A percentile compares a stretch with the other conserved stretches of the same genome.
phyloP scores from a whole-genome alignment of 2,113 vertebrate species.

The Muscicapa adusta region DNA sequence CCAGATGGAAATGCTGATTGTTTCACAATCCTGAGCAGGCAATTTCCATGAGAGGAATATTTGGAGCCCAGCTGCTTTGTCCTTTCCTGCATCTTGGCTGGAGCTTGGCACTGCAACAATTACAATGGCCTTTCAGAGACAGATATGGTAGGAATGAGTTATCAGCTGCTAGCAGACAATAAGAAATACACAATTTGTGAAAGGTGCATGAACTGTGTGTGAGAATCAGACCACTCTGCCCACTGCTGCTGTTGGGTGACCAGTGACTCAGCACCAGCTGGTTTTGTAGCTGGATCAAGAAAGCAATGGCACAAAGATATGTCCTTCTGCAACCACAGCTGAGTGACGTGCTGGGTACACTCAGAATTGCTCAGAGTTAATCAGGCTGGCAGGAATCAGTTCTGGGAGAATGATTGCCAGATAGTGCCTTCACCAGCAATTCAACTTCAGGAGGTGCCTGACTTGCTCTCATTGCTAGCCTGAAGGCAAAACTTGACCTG shows the following conservation, averaged over 20 bases:
- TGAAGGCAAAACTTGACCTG: not conserved
- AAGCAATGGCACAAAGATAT: not conserved
- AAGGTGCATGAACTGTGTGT: not conserved
- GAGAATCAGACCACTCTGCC: not conserved
- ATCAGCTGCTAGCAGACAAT: not conserved
- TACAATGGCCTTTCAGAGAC: not conserved
- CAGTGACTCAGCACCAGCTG: not conserved
- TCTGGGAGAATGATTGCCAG: not conserved
- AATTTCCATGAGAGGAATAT: not conserved
- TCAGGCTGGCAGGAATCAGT: not conserved
- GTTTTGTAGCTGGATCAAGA: not conserved
- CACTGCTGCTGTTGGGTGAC: not conserved
- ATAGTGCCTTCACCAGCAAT: not conserved
- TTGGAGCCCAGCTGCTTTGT: not conserved
- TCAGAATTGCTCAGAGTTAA: not conserved
- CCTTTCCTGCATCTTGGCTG: not conserved
- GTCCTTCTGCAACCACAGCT: not conserved
- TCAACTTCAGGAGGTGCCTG: not conserved
- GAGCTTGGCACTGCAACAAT: not conserved
- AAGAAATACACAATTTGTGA: not conserved
- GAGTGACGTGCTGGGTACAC: not conserved
- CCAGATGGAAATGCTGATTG: not conserved
- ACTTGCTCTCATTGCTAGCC: rapidly evolving
- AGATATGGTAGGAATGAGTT: not conserved
- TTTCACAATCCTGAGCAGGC: not conserved